Evolutionary conservation across 2,113 vertebrate species (phyloP).

Genomic region (Salvelinus sp.): DNA sequence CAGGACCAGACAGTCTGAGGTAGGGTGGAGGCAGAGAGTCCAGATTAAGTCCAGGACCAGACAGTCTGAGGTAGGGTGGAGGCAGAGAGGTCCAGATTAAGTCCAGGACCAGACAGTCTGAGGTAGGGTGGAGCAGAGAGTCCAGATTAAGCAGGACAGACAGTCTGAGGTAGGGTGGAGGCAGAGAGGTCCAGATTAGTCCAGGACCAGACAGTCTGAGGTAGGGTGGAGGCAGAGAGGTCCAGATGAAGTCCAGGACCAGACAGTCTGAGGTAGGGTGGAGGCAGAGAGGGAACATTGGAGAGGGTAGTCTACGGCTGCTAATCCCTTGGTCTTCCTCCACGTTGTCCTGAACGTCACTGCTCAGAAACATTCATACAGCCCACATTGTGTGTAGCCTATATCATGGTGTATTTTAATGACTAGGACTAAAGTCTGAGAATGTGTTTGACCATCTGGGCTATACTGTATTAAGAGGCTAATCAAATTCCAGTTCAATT

Average conservation of each 20-base stretch:
- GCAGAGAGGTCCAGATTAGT: conserved; percentile 15
- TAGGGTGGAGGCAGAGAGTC: conserved; percentile 20
- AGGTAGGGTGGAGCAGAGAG: conserved; percentile 21
- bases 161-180: conserved; percentile 18
- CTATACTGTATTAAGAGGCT: no score
- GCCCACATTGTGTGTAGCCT: no score
- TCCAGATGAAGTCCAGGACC: background rate
- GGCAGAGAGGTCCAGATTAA: conserved; percentile 15
- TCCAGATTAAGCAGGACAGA: background rate
- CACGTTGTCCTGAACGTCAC: background rate
- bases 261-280: background rate
- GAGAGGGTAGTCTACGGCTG: background rate
- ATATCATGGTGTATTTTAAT: no score
- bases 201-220: background rate
- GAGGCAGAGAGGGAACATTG: background rate
- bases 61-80: conserved; percentile 15
- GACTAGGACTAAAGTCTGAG: no score
- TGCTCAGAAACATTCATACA: background rate
- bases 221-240: conserved; percentile 19
- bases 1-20: background rate
- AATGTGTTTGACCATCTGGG: no score
- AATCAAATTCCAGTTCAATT: background rate
- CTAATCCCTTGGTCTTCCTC: no score
- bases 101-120: background rate
- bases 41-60: background rate